Conservation (phyloP, 2,113 vertebrate genomes). For the Trogon surrucura region DNA sequence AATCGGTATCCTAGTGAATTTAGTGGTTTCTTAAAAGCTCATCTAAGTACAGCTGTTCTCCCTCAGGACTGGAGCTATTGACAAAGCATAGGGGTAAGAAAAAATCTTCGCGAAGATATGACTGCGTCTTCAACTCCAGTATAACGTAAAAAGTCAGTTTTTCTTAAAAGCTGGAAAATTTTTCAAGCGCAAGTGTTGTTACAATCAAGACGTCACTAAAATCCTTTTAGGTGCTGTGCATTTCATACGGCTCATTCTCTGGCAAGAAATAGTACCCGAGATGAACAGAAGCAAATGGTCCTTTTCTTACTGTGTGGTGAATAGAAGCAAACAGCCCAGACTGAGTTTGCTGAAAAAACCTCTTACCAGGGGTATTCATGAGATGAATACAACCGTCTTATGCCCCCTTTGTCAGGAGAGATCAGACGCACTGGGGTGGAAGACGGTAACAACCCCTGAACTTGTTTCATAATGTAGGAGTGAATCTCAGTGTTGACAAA, state of each 20-base stretch:
- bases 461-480: slow-evolving; percentile 30
- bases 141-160: background rate
- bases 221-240: background rate
- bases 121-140: background rate
- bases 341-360: slow-evolving; percentile 24
- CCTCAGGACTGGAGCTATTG: background rate
- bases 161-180: background rate
- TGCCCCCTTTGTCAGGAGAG: slow-evolving; percentile 31
- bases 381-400: slow-evolving; percentile 39
- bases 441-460: slow-evolving; percentile 11
- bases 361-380: slow-evolving; percentile 36
- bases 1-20: background rate
- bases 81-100: background rate
- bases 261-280: background rate
- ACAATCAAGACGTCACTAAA: slow-evolving; percentile 3
- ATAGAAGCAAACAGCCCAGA: slow-evolving; percentile 27
- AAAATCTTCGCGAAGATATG: background rate
- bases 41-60: background rate
- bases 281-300: slow-evolving; percentile 40
- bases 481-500: slow-evolving; percentile 15
- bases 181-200: background rate
- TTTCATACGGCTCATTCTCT: background rate
- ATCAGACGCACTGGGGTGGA: slow-evolving; percentile 24
- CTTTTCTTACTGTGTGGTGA: slow-evolving; percentile 36
- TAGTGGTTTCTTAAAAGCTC: slow-evolving; percentile 21